phyloP scores from a whole-genome alignment of 2,888 invertebrate species.

The Monochamus alternatus region DNA sequence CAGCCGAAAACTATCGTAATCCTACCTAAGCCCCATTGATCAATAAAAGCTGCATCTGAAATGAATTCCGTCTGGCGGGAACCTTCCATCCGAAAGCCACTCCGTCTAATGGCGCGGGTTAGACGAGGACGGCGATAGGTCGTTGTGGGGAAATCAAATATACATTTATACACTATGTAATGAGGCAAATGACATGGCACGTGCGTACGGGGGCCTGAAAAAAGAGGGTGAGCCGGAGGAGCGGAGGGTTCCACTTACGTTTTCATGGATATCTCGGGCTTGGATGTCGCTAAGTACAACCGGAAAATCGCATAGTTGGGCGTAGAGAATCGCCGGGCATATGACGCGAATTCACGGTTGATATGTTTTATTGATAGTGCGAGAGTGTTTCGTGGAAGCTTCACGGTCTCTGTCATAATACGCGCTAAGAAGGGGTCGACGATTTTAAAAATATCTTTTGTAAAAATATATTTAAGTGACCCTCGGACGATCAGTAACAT shows the following conservation, averaged over 20 bases:
- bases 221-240: slow-evolving; percentile 40
- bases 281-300: slow-evolving; percentile 44
- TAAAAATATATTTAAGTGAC: no score
- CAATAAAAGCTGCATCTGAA: slow-evolving; percentile 56
- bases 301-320: slow-evolving; percentile 48
- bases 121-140: slow-evolving; percentile 16
- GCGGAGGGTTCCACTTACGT: slow-evolving; percentile 46
- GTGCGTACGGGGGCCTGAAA: slow-evolving; percentile 46
- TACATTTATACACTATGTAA: slow-evolving; percentile 61
- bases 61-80: slow-evolving; percentile 17
- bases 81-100: slow-evolving; percentile 9
- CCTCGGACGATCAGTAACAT: no score
- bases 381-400: slow-evolving; percentile 12
- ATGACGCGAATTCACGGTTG: slow-evolving; percentile 50
- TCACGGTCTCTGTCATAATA: slow-evolving; percentile 23
- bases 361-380: slow-evolving; percentile 39
- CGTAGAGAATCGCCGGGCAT: slow-evolving; percentile 44
- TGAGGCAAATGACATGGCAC: slow-evolving; percentile 60
- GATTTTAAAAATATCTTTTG: no score
- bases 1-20: slow-evolving; percentile 65
- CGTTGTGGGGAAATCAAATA: slow-evolving; percentile 55
- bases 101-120: background rate
- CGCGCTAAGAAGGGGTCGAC: background rate
- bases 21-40: slow-evolving; percentile 62
- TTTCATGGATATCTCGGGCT: slow-evolving; percentile 44